These are phyloP conservation scores for Eolophus roseicapilla DNA, from an alignment of 2,113 vertebrate genomes.

Conservation along the genomic window DNA sequence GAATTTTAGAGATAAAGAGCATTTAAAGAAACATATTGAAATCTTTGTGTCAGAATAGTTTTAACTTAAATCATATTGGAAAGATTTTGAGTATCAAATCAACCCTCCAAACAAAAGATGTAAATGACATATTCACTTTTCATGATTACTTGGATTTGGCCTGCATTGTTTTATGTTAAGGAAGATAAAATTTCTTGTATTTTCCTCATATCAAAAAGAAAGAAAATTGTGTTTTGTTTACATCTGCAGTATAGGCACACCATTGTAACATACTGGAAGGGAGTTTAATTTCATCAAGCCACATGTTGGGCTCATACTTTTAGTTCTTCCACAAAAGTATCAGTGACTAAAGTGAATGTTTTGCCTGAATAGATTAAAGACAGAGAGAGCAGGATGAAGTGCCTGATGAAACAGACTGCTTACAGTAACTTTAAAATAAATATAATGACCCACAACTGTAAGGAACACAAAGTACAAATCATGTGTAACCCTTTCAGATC, in stretches of 20 bases:
- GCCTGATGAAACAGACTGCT: background rate
- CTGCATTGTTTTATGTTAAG: background rate
- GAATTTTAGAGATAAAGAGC: background rate
- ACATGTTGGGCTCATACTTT: background rate
- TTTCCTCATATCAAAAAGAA: background rate
- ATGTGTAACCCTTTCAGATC: background rate
- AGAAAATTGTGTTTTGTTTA: conserved; percentile 4
- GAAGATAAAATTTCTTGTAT: background rate
- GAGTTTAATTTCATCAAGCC: background rate
- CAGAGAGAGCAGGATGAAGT: background rate
- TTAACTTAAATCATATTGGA: background rate
- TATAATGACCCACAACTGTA: background rate
- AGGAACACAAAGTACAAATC: background rate
- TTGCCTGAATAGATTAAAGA: background rate
- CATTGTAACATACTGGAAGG: background rate
- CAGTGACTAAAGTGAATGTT: background rate
- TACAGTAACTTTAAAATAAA: conserved; percentile 3
- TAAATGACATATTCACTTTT: background rate
- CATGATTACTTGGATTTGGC: background rate
- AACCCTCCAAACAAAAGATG: background rate
- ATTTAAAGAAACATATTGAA: background rate
- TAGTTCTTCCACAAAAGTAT: background rate
- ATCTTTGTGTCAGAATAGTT: background rate
- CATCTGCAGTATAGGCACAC: background rate
- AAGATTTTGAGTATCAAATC: background rate